These are phyloP conservation scores for Diadema setosum DNA, from an alignment of 35 echinoderm and acorn worm genomes.

Conservation along the genomic window DNA sequence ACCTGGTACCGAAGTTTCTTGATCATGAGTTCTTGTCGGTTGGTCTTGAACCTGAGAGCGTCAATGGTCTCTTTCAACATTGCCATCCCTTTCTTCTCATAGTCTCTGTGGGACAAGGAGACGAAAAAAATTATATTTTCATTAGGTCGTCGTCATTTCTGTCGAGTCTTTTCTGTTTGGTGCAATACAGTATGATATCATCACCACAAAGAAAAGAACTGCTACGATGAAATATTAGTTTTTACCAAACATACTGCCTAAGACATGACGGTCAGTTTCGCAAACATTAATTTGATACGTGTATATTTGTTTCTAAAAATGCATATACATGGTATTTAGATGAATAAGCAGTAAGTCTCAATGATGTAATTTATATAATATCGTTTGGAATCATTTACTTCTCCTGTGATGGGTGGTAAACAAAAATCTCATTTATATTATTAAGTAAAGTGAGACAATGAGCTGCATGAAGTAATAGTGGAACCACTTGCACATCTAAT, in stretches of 20 bases:
- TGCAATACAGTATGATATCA: not conserved
- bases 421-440: too few species aligned
- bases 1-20: constrained; percentile 1
- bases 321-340: too few species aligned
- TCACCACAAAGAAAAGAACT: not conserved
- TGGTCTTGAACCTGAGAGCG: not conserved
- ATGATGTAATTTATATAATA: too few species aligned
- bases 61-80: not conserved
- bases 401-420: too few species aligned
- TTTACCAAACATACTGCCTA: not conserved
- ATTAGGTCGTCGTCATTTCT: not conserved
- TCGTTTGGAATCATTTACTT: too few species aligned
- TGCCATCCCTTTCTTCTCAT: not conserved
- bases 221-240: not conserved
- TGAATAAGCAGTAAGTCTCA: too few species aligned
- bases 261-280: too few species aligned
- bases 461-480: too few species aligned
- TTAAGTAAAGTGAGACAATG: too few species aligned
- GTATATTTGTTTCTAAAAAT: too few species aligned
- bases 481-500: too few species aligned
- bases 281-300: too few species aligned
- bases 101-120: not conserved
- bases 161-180: not conserved
- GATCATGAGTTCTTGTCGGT: not conserved
- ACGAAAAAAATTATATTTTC: not conserved